Base-by-base conservation (phyloP, 2,888 invertebrate species). In the Congeria kusceri region DNA sequence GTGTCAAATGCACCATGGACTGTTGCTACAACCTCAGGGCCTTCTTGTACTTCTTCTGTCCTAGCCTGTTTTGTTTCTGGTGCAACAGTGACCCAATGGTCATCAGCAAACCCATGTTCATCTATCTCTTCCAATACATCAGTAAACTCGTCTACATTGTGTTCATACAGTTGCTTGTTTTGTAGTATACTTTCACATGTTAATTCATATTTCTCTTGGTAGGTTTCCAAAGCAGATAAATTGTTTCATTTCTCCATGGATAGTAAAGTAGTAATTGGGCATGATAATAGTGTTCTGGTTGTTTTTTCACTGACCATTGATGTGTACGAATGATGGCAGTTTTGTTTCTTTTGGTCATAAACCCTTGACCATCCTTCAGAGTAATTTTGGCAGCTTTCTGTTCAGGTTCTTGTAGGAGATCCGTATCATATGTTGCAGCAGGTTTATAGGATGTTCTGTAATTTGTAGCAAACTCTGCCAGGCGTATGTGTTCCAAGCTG, bases 221-320 rank as follows among this genome's bases (percentile, higher is more conserved):
- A 81, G 23, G 75, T 65, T n/a, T n/a, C 15, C 39, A 59, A 15
- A 25, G 20, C 5, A 53, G 18, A n/a, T n/a, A n/a, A n/a, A n/a
- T n/a, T n/a, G 20, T 44, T 59, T 83, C 83, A 49, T 80, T 18
- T 66, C 75, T 69, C 80, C 80, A 83, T 59, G 85, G 78, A 29
- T 44, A 72, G 53, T 80, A 84, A 29, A 84, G 61, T 5, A 79
- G 28, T 25, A 82, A 61, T 53, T 70, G 62, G 20, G 78, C 47
- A 71, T 79, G 79, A 47, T 63, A 84, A 44, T 62, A 79, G 0
- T 73, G 44, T 29, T 82, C 81, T 53, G 76, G 63, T 7, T 78
- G 23, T 44, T 84, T 76, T 57, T 58, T 63, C 15, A 53, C 32
- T 29, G 73, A 76, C 58, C 61, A 79, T 39, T 79, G 76, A 46